Conservation (phyloP, 2,888 invertebrate species). For the Hypena proboscidalis region DNA sequence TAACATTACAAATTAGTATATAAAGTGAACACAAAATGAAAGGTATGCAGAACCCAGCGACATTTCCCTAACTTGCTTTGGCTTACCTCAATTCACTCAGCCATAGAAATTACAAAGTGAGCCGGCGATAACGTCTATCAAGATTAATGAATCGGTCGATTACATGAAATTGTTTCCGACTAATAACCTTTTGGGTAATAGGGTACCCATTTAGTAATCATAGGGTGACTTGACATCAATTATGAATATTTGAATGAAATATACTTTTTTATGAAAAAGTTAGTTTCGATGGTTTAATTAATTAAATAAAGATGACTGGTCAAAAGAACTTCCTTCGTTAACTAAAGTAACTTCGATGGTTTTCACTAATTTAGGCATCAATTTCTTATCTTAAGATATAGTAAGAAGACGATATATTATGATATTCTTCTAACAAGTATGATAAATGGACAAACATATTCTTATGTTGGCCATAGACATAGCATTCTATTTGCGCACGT, state of each 20-base stretch:
- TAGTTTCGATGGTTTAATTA: no score
- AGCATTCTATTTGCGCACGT: no score
- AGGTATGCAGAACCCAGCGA: constrained; percentile 1
- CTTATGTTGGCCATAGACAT: no score
- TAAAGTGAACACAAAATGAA: neutral
- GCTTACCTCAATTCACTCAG: constrained; percentile 13
- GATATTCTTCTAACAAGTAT: no score
- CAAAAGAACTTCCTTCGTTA: no score
- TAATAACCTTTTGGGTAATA: constrained; percentile 25
- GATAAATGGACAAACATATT: no score
- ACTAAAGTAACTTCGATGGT: no score
- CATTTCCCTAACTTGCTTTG: neutral
- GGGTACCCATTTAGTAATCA: constrained; percentile 44
- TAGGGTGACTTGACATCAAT: constrained; percentile 36
- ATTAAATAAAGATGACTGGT: no score
- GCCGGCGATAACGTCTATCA: constrained; percentile 43
- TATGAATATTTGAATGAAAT: constrained; percentile 15
- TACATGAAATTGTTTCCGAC: constrained; percentile 37
- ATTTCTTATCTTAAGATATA: no score
- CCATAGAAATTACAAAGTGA: constrained; percentile 33
- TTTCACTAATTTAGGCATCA: no score
- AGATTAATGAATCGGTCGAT: constrained; percentile 36
- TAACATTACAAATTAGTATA: neutral
- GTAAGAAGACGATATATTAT: no score
- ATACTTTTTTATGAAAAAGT: no score